These are phyloP conservation scores for Gryllus longicercus DNA, from an alignment of 2,888 invertebrate species.

Conservation along the genomic window DNA sequence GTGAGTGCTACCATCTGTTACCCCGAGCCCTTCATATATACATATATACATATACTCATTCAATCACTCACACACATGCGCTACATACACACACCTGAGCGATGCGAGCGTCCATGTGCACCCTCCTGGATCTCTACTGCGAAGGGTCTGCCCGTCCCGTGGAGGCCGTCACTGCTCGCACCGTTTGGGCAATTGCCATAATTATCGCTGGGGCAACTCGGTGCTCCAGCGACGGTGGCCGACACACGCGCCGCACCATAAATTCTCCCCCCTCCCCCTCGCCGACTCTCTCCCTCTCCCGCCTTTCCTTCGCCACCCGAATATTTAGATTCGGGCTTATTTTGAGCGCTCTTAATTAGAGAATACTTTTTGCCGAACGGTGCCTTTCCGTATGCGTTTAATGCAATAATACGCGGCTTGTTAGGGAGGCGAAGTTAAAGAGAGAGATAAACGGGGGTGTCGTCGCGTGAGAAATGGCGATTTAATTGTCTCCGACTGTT, in stretches of 20 bases:
- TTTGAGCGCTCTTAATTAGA: background rate
- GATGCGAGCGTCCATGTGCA: too few relatives aligned
- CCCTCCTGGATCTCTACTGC: too few relatives aligned
- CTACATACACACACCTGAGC: too few relatives aligned
- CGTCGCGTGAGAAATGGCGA: conserved; percentile 6
- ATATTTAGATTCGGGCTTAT: background rate
- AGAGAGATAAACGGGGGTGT: background rate
- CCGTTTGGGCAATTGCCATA: conserved; percentile 17
- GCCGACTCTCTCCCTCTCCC: background rate
- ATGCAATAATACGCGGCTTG: background rate
- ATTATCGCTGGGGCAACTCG: background rate
- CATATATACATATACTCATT: too few relatives aligned
- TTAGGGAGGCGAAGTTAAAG: background rate
- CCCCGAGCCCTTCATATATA: too few relatives aligned
- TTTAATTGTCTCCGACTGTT: conserved; percentile 1
- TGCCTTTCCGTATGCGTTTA: background rate
- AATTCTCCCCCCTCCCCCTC: background rate
- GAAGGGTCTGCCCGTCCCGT: background rate
- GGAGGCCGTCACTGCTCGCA: background rate
- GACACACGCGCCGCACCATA: background rate
- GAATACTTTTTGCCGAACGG: background rate
- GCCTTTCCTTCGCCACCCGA: background rate
- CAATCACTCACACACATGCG: too few relatives aligned
- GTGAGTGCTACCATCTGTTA: too few relatives aligned
- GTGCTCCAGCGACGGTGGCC: background rate